These are phyloP conservation scores for Naso thynnoides DNA, from an alignment of 2,797 vertebrate genomes.

Conservation along the genomic window DNA sequence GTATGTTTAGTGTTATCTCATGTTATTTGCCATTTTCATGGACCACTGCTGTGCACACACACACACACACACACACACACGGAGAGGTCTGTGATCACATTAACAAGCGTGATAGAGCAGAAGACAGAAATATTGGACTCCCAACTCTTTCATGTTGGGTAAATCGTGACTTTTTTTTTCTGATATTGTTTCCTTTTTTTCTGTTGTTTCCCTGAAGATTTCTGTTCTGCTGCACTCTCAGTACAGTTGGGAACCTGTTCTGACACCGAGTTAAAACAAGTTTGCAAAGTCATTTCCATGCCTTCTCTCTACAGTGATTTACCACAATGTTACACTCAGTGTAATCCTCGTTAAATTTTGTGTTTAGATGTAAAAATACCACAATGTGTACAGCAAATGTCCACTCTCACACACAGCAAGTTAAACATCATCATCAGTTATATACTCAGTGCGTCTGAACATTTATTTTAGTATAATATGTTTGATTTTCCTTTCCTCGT, in stretches of 20 bases:
- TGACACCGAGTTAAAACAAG: not conserved
- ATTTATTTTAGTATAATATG: too few relatives aligned
- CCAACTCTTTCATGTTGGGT: not conserved
- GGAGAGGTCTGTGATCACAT: not conserved
- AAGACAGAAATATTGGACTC: not conserved
- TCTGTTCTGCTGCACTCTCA: not conserved
- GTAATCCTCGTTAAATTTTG: not conserved
- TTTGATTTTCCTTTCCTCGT: not conserved
- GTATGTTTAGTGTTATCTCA: not conserved
- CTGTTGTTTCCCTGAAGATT: not conserved
- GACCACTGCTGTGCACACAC: constrained; percentile 8
- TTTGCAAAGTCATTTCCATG: not conserved
- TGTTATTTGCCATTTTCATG: constrained; percentile 19
- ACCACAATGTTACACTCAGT: not conserved
- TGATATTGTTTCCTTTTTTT: not conserved
- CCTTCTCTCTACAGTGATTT: not conserved
- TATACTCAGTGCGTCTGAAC: not conserved
- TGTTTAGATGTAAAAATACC: too few relatives aligned
- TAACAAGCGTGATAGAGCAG: not conserved
- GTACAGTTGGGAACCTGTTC: too few relatives aligned
- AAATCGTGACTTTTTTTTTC: not conserved
- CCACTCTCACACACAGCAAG: not conserved
- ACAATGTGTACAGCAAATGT: not conserved
- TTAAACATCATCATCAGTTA: not conserved
- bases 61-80: not conserved